phyloP scores from a whole-genome alignment of 1,140 invertebrate genomes.

The Bathynomus jamesi region DNA sequence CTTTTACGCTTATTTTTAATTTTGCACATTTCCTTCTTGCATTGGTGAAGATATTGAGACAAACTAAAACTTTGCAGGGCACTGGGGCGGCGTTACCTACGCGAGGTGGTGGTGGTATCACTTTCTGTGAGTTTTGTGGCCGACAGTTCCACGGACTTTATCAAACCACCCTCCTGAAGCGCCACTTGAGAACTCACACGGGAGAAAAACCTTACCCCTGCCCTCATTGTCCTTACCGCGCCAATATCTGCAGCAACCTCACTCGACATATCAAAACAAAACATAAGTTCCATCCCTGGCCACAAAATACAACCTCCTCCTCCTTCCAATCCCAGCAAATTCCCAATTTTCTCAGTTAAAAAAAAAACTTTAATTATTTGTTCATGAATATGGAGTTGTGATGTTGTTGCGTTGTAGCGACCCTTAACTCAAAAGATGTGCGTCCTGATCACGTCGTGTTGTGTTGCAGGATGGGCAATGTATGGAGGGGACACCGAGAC shows the following conservation, averaged over 20 bases:
- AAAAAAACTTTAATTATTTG: too few species aligned
- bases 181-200: conserved; percentile 41
- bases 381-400: too few species aligned
- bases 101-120: background rate
- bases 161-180: conserved; percentile 30
- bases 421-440: too few species aligned
- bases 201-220: conserved; percentile 51
- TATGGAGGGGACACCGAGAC: too few species aligned
- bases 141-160: conserved; percentile 31
- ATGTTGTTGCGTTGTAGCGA: too few species aligned
- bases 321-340: too few species aligned
- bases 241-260: conserved; percentile 32
- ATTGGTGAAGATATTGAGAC: too few species aligned
- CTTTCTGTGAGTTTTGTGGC: conserved; percentile 16
- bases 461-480: conserved; percentile 10
- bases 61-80: too few species aligned
- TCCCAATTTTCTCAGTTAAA: too few species aligned
- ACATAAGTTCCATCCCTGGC: conserved; percentile 9
- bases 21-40: conserved; percentile 5
- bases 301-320: background rate
- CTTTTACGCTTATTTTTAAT: too few species aligned
- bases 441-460: too few species aligned
- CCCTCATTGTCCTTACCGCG: conserved; percentile 31
- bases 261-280: conserved; percentile 28
- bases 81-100: background rate